phyloP scores from a whole-genome alignment of 2,113 vertebrate genomes.

The Columba livia region DNA sequence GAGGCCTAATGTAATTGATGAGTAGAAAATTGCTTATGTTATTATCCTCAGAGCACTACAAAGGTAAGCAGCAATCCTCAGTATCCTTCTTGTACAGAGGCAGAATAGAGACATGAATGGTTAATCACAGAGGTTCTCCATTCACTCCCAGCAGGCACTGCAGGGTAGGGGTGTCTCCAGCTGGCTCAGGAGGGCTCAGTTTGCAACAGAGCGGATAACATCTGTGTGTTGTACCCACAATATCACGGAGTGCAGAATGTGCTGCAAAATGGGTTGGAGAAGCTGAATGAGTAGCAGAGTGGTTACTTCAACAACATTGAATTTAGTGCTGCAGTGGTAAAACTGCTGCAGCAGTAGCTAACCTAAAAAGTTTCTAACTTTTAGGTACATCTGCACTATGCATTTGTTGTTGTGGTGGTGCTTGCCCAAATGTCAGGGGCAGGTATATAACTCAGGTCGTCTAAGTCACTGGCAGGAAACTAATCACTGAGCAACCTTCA shows the following conservation, averaged over 20 bases:
- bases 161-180: not conserved
- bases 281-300: not conserved
- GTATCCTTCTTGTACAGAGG: not conserved
- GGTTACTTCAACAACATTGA: not conserved
- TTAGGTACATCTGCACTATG: not conserved
- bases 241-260: not conserved
- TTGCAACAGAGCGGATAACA: not conserved
- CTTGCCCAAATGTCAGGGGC: not conserved
- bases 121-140: not conserved
- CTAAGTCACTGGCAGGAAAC: not conserved
- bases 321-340: not conserved
- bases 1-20: not conserved
- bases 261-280: not conserved
- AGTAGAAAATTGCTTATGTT: not conserved
- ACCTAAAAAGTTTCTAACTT: not conserved
- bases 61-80: not conserved
- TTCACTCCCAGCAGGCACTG: not conserved
- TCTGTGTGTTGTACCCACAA: not conserved
- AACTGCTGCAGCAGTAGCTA: not conserved
- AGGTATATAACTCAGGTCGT: not conserved
- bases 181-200: not conserved
- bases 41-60: not conserved
- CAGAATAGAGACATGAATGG: not conserved
- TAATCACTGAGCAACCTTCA: not conserved
- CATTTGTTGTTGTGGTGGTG: accelerated